Evolutionary conservation across 2,888 invertebrate genomes (phyloP), one percentile per base, ranked within the genome.

Genomic region (Rhogogaster chlorosoma): DNA sequence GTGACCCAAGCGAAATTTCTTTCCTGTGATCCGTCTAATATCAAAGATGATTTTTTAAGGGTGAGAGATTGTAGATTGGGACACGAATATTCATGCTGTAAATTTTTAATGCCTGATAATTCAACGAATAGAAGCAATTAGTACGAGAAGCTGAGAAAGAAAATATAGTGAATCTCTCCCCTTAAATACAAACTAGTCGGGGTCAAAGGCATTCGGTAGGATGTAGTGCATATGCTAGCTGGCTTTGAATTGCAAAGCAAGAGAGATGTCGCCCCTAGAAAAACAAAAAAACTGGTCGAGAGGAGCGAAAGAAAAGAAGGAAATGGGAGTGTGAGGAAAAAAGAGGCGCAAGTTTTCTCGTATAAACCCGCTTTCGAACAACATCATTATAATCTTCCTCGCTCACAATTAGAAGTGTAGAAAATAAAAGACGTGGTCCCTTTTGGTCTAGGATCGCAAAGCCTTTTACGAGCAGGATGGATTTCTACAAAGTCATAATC

Each of bases 371-470:
- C 42, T 42, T 26, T 73, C 42, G 73, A 42, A 73, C n/a, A 73
- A 73, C 38, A 73, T 73, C 73, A 73, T 73, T 42, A 73, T 73
- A 73, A 38, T 70, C 42, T 73, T 73, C 42, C 15, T 73, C 5
- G 6, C 26, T 32, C 10, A 42, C 36, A 67, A 32, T 67, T 67
- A 73, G 38, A 73, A 38, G 42, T 38, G 22, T 22, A 22, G 4
- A 73, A 4, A 73, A 73, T 18, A 32, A 70, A 70, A n/a, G n/a
- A 70, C 36, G 36, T n/a, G 38, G 38, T 22, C 0, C 15, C 15
- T 67, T 73, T 42, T 73, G 42, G 42, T 42, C 42, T 73, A 73
- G 22, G 67, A 67, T 12, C n/a, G 42, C 73, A 73, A 42, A 73
- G 42, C 73, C 26, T 42, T 22, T 12, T 42, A 42, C 42, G 42